Evolutionary conservation across 2,888 invertebrate species (phyloP).

Genomic region (Xanthia togata): DNA sequence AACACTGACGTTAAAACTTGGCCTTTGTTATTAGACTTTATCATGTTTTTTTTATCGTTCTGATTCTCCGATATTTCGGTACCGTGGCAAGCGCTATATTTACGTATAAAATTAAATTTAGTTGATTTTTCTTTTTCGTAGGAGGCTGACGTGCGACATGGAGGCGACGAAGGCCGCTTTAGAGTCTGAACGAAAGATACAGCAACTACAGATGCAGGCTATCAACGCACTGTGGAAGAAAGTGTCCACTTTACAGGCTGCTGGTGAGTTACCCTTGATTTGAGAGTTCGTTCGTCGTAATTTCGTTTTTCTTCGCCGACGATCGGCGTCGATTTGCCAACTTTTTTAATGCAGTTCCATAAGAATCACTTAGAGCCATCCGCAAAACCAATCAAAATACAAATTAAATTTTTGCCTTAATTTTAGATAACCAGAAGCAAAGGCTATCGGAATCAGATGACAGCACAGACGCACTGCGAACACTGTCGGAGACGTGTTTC

Average conservation of each 20-base stretch:
- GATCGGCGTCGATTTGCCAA: not conserved
- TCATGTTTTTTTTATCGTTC: not conserved
- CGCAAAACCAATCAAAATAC: not conserved
- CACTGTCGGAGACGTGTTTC: conserved; percentile 94
- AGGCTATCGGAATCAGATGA: conserved; percentile 77
- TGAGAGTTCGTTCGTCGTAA: not conserved
- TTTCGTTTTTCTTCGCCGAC: not conserved
- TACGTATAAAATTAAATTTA: not conserved
- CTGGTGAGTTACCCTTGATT: conserved; percentile 71
- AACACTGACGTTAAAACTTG: too few relatives aligned
- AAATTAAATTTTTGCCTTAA: not conserved
- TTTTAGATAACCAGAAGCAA: conserved; percentile 78
- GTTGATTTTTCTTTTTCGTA: conserved; percentile 74
- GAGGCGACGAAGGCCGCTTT: conserved; percentile 95
- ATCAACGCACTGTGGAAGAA: conserved; percentile 97
- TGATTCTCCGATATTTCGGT: not conserved
- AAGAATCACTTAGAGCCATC: not conserved
- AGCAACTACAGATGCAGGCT: conserved; percentile 97
- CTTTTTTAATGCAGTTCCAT: not conserved
- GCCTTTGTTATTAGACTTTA: not conserved
- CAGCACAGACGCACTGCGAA: conserved; percentile 91
- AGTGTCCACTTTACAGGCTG: conserved; percentile 92
- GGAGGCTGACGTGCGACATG: conserved; percentile 95
- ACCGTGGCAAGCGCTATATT: not conserved
- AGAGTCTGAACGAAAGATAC: conserved; percentile 96